These are phyloP conservation scores for Ciconia maguari DNA, from an alignment of 2,113 vertebrate genomes.

Conservation along the genomic window DNA sequence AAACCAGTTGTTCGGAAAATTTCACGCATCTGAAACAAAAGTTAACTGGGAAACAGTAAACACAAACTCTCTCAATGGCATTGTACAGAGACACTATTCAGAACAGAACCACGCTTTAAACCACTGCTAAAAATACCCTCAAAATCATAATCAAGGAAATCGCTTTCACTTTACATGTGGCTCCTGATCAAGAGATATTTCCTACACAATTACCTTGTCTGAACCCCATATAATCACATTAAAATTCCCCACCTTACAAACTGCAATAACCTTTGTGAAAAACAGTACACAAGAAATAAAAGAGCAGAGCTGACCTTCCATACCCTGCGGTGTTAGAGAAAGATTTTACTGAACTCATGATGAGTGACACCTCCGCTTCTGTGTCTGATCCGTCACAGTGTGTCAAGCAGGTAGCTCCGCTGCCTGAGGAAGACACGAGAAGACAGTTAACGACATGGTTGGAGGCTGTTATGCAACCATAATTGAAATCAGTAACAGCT, in stretches of 20 bases:
- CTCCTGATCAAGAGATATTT: background rate
- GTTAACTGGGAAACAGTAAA: background rate
- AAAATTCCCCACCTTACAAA: rapidly evolving
- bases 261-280: background rate
- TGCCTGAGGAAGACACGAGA: conserved; percentile 73
- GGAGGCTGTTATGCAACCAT: rapidly evolving
- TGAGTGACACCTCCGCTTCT: conserved; percentile 81
- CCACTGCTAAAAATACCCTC: background rate
- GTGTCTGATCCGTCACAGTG: conserved; percentile 92
- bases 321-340: conserved; percentile 69
- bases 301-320: conserved; percentile 81
- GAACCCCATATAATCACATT: background rate
- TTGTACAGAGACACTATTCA: background rate
- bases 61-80: background rate
- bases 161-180: background rate
- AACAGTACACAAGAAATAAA: background rate
- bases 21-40: background rate
- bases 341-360: conserved; percentile 82
- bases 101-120: background rate
- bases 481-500: rapidly evolving
- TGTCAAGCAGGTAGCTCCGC: conserved; percentile 88
- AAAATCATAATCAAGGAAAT: background rate
- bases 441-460: rapidly evolving
- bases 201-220: background rate
- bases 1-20: background rate